Conservation (phyloP, 1,140 invertebrate species). For the Araneus ventricosus region DNA sequence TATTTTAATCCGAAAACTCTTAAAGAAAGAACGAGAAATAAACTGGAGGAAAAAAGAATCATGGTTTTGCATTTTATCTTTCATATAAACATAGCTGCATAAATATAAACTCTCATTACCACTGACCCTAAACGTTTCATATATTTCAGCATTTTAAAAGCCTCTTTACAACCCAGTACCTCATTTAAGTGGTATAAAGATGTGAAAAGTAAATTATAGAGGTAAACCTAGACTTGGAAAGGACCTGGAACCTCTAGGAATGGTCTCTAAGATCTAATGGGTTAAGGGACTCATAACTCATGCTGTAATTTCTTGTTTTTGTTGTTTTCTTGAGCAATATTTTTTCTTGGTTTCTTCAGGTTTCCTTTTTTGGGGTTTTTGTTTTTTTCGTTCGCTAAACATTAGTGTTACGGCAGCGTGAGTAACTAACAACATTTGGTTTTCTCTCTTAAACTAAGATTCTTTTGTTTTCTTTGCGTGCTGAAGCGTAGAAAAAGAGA, state of each 20-base stretch:
- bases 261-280: slow-evolving; percentile 54
- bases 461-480: slow-evolving; percentile 26
- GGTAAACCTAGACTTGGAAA: neutral
- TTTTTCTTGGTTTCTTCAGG: neutral
- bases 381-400: neutral
- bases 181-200: slow-evolving; percentile 52
- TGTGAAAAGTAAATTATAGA: slow-evolving; percentile 55
- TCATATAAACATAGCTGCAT: slow-evolving; percentile 40
- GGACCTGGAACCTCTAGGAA: neutral
- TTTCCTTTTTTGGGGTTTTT: neutral
- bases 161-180: neutral
- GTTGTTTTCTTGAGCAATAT: neutral
- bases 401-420: neutral
- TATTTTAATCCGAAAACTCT: neutral
- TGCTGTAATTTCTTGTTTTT: slow-evolving; percentile 51
- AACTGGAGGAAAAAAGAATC: neutral
- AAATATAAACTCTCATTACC: slow-evolving; percentile 52
- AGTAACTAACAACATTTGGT: slow-evolving; percentile 38
- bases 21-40: neutral
- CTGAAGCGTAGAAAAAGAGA: neutral
- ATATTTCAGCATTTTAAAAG: slow-evolving; percentile 44
- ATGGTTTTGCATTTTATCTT: neutral
- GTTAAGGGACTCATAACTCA: slow-evolving; percentile 52
- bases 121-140: neutral
- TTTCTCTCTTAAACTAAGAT: slow-evolving; percentile 28